Conservation (phyloP, 2,113 vertebrate genomes). For the Lontra canadensis region DNA sequence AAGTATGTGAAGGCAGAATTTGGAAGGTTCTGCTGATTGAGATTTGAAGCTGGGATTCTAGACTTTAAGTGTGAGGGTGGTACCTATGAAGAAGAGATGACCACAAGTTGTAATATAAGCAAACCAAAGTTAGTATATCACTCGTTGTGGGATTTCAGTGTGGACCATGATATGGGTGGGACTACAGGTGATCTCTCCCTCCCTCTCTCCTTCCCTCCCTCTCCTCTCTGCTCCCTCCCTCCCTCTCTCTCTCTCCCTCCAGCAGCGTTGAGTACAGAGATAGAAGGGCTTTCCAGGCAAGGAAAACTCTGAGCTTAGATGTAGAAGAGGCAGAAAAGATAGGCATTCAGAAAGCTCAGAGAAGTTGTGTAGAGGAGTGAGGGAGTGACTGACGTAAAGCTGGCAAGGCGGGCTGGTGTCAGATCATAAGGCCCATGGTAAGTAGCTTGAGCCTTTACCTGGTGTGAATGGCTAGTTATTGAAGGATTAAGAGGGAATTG, state of each 20-base stretch:
- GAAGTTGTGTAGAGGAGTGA: not conserved
- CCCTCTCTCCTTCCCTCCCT: not conserved
- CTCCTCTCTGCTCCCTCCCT: not conserved
- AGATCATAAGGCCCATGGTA: not conserved
- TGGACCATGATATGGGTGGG: not conserved
- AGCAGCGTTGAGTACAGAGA: not conserved
- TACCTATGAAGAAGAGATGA: not conserved
- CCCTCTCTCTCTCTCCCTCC: not conserved
- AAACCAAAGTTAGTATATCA: not conserved
- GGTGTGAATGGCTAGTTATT: not conserved
- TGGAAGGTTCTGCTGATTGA: not conserved
- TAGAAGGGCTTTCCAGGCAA: not conserved
- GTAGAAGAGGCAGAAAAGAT: not conserved
- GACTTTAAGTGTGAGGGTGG: not conserved
- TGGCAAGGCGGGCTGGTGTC: not conserved
- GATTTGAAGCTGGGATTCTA: not conserved
- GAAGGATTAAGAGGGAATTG: not conserved
- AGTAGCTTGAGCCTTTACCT: not conserved
- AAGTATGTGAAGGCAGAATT: not conserved
- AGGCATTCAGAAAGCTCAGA: not conserved
- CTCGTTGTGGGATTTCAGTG: not conserved
- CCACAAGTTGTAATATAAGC: not conserved
- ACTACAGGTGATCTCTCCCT: not conserved
- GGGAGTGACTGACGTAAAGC: not conserved
- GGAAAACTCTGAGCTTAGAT: not conserved